A percentile compares a stretch with the other conserved stretches of the same genome.
Evolutionary conservation across 23 tunicate species (phyloP).

Genomic region (Halocynthia aurantium): DNA sequence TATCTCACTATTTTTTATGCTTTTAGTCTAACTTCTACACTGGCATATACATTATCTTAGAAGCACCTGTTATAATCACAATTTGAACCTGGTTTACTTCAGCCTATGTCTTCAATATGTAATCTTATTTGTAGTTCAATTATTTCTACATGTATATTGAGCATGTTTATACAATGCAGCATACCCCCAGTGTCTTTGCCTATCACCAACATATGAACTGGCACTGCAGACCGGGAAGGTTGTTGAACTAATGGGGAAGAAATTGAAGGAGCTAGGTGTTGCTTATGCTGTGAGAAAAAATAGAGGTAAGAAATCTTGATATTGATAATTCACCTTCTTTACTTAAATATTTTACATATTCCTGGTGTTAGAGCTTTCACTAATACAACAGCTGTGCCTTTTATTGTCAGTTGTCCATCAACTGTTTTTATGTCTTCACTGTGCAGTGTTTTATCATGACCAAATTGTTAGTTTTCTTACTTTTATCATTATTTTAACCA

Average conservation of each 20-base stretch:
- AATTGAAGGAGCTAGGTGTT: constrained; percentile 51
- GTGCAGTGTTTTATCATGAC: not conserved
- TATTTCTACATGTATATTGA: too few relatives aligned
- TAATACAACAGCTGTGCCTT: not conserved
- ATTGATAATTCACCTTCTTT: not conserved
- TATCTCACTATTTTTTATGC: not conserved
- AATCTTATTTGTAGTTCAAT: too few relatives aligned
- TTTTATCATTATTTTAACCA: not conserved
- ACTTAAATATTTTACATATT: not conserved
- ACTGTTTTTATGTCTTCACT: too few relatives aligned
- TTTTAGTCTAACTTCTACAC: not conserved
- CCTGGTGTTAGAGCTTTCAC: not conserved
- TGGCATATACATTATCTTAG: too few relatives aligned
- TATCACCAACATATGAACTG: constrained; percentile 90
- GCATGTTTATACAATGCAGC: too few relatives aligned
- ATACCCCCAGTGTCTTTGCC: constrained; percentile 60
- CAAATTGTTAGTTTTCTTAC: not conserved
- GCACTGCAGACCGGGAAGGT: constrained; percentile 98
- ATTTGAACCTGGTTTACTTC: not conserved
- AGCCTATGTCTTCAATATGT: too few relatives aligned
- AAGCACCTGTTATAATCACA: not conserved
- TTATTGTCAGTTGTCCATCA: not conserved
- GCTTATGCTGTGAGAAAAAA: constrained; percentile 87
- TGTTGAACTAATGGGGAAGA: constrained; percentile 87
- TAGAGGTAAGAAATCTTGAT: constrained; percentile 26